Evolutionary conservation across 2,888 invertebrate genomes (phyloP).

Genomic region (Lomographa bimaculata): DNA sequence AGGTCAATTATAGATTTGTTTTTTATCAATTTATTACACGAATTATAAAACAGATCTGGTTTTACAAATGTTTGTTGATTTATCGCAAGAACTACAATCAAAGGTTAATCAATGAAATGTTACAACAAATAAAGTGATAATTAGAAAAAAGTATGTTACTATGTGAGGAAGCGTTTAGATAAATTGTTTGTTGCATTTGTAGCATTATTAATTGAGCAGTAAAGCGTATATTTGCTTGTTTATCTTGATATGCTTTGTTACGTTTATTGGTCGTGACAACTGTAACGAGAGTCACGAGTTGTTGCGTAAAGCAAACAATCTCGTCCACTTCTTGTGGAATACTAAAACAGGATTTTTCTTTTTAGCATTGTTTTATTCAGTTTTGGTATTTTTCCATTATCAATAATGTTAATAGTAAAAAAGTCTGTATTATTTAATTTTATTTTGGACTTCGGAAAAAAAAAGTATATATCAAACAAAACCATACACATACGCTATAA

Average conservation of each 20-base stretch:
- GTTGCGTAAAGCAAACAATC: constrained; percentile 75
- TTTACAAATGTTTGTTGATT: constrained; percentile 3
- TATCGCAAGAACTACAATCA: constrained; percentile 21
- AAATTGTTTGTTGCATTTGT: constrained; percentile 32
- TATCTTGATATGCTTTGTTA: constrained; percentile 47
- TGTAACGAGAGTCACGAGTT: constrained; percentile 79
- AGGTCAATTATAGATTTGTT: constrained; percentile 21
- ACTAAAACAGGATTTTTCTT: constrained; percentile 47
- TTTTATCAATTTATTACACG: constrained; percentile 8
- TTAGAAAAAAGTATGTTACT: constrained; percentile 67
- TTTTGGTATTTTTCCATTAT: constrained; percentile 33
- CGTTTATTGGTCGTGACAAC: constrained; percentile 56
- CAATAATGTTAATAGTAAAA: constrained; percentile 15
- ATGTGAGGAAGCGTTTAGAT: constrained; percentile 45
- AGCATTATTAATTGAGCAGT: constrained; percentile 38
- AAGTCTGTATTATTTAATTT: too few relatives aligned
- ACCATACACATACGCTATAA: too few relatives aligned
- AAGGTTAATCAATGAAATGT: constrained; percentile 43
- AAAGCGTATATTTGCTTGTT: constrained; percentile 48
- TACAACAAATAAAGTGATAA: constrained; percentile 48
- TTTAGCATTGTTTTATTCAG: constrained; percentile 23
- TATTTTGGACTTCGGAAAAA: too few relatives aligned
- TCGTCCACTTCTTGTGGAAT: constrained; percentile 59
- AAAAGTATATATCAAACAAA: too few relatives aligned
- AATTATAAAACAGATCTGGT: constrained; percentile 7